These are phyloP conservation scores for Manduca sexta DNA, from an alignment of 1,140 invertebrate species.

Conservation along the genomic window DNA sequence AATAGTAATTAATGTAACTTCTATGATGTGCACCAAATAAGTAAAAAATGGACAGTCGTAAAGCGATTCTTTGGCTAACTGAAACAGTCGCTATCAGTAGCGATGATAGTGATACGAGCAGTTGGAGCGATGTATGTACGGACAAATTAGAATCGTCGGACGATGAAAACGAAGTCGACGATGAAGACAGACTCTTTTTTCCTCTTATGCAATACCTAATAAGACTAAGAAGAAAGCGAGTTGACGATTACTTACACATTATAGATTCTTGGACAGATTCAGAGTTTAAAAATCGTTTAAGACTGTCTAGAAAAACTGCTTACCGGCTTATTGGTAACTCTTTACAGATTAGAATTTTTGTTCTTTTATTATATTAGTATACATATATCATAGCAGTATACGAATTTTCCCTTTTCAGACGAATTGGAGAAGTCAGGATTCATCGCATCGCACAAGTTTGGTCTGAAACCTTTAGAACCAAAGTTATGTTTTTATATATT, in stretches of 20 bases:
- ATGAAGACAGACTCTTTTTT: conserved; percentile 44
- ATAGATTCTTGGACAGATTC: conserved; percentile 44
- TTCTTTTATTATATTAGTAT: too few relatives aligned
- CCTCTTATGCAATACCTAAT: conserved; percentile 49
- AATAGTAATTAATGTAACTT: too few relatives aligned
- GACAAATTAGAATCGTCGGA: conserved; percentile 30
- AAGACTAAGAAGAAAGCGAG: conserved; percentile 32
- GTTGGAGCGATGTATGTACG: conserved; percentile 39
- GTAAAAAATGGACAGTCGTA: background rate
- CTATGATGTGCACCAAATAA: too few relatives aligned
- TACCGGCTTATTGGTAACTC: conserved; percentile 36
- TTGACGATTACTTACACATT: conserved; percentile 47
- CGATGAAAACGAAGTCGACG: conserved; percentile 21
- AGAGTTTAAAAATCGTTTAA: conserved; percentile 39
- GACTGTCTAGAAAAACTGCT: conserved; percentile 36
- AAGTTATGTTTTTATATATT: conserved; percentile 55
- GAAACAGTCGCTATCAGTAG: conserved; percentile 28
- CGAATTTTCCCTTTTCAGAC: conserved; percentile 33
- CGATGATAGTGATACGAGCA: conserved; percentile 37
- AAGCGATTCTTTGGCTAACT: conserved; percentile 20
- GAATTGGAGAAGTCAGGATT: conserved; percentile 41
- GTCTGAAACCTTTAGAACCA: conserved; percentile 44
- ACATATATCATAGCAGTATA: too few relatives aligned
- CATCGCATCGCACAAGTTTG: conserved; percentile 51
- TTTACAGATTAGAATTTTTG: too few relatives aligned